These are phyloP conservation scores for Mystacornis crossleyi DNA, from an alignment of 2,113 vertebrate species.

Conservation along the genomic window DNA sequence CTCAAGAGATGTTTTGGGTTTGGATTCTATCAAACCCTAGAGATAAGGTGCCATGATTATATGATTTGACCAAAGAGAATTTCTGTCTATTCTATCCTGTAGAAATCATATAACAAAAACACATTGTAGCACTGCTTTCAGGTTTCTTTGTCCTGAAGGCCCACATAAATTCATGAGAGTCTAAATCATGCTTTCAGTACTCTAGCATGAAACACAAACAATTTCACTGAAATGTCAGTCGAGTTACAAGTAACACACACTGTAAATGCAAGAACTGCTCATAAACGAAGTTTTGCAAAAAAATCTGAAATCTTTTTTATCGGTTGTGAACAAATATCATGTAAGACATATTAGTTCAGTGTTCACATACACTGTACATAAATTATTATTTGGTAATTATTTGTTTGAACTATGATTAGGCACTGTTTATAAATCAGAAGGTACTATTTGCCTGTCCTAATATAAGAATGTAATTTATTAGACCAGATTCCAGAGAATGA, in stretches of 20 bases:
- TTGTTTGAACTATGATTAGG: neutral
- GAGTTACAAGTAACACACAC: rapidly evolving
- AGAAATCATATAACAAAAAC: neutral
- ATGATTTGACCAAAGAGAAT: neutral
- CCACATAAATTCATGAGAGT: neutral
- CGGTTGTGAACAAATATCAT: neutral
- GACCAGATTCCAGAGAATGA: neutral
- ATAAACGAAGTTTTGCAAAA: neutral
- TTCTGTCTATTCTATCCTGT: neutral
- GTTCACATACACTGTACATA: neutral
- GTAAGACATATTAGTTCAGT: neutral
- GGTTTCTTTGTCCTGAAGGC: neutral
- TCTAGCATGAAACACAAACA: neutral
- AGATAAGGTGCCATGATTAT: neutral
- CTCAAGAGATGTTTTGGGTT: neutral
- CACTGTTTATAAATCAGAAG: neutral
- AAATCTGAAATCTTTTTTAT: neutral
- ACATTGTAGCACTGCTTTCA: neutral
- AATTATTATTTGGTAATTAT: neutral
- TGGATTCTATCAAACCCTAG: neutral
- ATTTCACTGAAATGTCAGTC: neutral
- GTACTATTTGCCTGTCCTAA: neutral
- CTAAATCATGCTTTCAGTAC: neutral
- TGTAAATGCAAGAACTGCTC: neutral
- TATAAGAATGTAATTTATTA: neutral